These are phyloP conservation scores for Helarctos malayanus DNA, from an alignment of 2,797 vertebrate species.

Conservation along the genomic window DNA sequence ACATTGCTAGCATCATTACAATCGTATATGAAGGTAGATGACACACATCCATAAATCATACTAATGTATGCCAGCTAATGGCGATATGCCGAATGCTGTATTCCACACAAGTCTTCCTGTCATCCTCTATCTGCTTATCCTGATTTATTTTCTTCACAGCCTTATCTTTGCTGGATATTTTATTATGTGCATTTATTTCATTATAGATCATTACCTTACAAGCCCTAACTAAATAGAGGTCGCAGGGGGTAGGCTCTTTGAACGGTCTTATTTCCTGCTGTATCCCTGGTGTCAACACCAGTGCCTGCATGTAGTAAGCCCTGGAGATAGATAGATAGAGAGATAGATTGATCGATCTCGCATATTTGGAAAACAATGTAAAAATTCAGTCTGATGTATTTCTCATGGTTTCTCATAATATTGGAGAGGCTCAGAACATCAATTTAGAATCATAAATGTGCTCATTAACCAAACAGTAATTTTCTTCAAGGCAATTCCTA, in stretches of 20 bases:
- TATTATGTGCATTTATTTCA: background rate
- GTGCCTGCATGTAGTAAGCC: background rate
- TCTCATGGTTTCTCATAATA: slow-evolving; percentile 8
- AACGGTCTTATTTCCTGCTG: background rate
- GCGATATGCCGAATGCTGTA: background rate
- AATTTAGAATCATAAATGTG: slow-evolving; percentile 59
- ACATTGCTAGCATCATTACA: slow-evolving; percentile 59
- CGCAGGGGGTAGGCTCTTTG: background rate
- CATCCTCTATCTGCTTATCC: slow-evolving; percentile 14
- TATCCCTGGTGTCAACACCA: background rate
- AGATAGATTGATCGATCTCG: too few species aligned
- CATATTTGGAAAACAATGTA: background rate
- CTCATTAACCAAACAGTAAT: slow-evolving; percentile 37
- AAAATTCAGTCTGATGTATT: background rate
- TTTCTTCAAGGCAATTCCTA: slow-evolving; percentile 54
- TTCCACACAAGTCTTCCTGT: slow-evolving; percentile 7
- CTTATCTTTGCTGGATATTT: slow-evolving; percentile 62
- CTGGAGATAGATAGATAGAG: background rate
- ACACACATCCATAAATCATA: slow-evolving; percentile 52
- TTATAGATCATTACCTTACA: slow-evolving; percentile 24
- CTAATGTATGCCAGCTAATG: slow-evolving; percentile 64
- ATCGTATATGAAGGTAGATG: slow-evolving; percentile 59
- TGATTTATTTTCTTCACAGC: slow-evolving; percentile 58
- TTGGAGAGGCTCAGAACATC: background rate
- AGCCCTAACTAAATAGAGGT: background rate